Base-by-base conservation (phyloP, 2,888 invertebrate genomes). In the Mellilla xanthometata region DNA sequence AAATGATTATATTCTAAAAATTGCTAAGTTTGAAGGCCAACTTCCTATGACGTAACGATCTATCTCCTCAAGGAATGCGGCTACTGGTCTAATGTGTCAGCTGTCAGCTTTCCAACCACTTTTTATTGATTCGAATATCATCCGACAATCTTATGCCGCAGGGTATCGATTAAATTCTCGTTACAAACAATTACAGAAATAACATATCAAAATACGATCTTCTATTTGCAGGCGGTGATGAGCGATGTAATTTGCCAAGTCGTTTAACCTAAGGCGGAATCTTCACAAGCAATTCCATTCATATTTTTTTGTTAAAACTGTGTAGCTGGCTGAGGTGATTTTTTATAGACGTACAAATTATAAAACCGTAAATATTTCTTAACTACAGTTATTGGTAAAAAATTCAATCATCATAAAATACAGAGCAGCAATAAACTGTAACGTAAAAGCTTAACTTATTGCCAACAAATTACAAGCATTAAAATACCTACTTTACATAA, bases 81-180 rank as follows among this genome's bases (percentile, higher is more conserved):
- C 72, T 78, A 72, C 58, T 62, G 69, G 70, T 64, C 71, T 71
- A 62, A 56, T 60, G 68, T 62, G 67, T 54, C 62, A 60, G 62
- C 60, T 60, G 62, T 56, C 72, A 68, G 72, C 72, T 78, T 76
- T 76, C 76, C 71, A 70, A 61, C 62, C 62, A 72, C 73, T 75
- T 76, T 79, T 78, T 73, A 73, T 79, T 65, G 67, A 65, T 64
- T 55, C 58, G 49, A 58, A 61, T 60, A 65, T 62, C 57, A 57
- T 34, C 26, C 5, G 30, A 19, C 29, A 13, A 35, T 36, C 36
- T 8, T 3, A 4, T 15, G 65, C 65, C 63, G 60, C 55, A 49
- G 72, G 72, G 75, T 70, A 60, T 59, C 62, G 62, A 65, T 74
- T 69, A 69, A 68, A 67, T 62, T 60, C 68, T 69, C 65, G 62